Evolutionary conservation across 2,797 vertebrate species (phyloP).

Genomic region (Denticeps clupeoides): DNA sequence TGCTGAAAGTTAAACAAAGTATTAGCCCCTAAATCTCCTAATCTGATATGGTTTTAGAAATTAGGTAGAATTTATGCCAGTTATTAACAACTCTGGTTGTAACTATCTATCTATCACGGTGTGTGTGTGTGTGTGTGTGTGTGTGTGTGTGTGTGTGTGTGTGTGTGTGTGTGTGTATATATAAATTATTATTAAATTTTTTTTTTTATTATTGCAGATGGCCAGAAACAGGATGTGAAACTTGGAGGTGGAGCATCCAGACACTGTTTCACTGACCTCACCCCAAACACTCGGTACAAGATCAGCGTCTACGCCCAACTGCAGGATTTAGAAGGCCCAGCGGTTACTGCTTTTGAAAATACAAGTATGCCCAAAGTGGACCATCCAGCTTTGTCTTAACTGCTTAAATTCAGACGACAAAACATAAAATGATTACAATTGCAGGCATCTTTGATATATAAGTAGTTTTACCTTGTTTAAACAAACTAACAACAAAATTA

Average conservation of each 20-base stretch:
- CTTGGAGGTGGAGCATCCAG: constrained; percentile 65
- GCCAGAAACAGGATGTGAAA: constrained; percentile 66
- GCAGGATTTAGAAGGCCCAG: constrained; percentile 75
- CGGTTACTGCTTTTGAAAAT: constrained; percentile 58
- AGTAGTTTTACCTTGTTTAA: no score
- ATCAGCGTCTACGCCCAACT: constrained; percentile 75
- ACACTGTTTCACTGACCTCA: constrained; percentile 82
- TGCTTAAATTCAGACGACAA: no score
- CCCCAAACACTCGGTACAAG: constrained; percentile 71
- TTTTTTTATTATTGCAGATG: constrained; percentile 54
- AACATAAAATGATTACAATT: no score
- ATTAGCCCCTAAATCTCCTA: no score
- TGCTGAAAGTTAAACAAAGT: no score
- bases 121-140: background rate
- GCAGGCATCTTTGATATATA: no score
- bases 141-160: background rate
- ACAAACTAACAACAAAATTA: no score
- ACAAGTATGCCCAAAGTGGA: constrained; percentile 66
- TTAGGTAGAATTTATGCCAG: no score
- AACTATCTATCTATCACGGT: no score
- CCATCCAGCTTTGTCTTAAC: no score
- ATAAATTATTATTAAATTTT: background rate
- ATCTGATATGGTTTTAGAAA: no score
- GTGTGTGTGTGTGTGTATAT: background rate
- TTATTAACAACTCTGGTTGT: no score